Base-by-base conservation (phyloP, 2,888 invertebrate species). In the Sabatieria punctata region DNA sequence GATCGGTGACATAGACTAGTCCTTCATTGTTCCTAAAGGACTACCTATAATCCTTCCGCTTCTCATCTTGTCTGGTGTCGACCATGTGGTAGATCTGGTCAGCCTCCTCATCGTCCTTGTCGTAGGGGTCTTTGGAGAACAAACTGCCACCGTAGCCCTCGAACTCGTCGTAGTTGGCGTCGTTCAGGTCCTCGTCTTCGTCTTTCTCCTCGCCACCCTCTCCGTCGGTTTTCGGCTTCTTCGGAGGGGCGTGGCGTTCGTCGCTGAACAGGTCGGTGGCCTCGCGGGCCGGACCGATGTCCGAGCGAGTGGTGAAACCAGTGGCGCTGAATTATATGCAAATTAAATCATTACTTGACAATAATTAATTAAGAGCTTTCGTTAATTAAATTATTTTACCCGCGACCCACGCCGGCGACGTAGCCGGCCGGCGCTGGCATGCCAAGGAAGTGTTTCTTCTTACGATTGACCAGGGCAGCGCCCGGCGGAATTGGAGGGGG, bases 101-200 rank as follows among this genome's bases (percentile, higher is more conserved):
- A 0, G 97, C 97, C 72, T 99, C 97, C 58, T 95, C 95, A 68
- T 99, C 97, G 68, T 99, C 97, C 74, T 99, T 95, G 65, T 99
- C 97, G 66, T 99, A 99, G 0, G 97, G 97, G 75, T 97, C 97
- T 75, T 95, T 97, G 41, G 86, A 85, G 65, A 97, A 99, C 27
- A 99, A 71, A n/a, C 91, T 91, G 2, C 95, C 97, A 58, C 95
- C 93, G 68, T 99, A 99, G 21, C 97, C 97, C 57, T 86, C 85
- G 69, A 97, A 97, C 73, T 99, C 97, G 73, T 99, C 97, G 70
- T 89, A 99, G 72, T 99, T 97, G 0, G 93, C 91, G 67, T 99
- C 97, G 69, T 97, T 97, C 57, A 97, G 76, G 71, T 97, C 95
- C 71, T 95, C 95, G 65, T 73, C 71, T 40, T 93, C 93, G 59